Evolutionary conservation across 2,888 invertebrate genomes (phyloP), one percentile per base, ranked within the genome.

Genomic region (Minunthozetes semirufus): DNA sequence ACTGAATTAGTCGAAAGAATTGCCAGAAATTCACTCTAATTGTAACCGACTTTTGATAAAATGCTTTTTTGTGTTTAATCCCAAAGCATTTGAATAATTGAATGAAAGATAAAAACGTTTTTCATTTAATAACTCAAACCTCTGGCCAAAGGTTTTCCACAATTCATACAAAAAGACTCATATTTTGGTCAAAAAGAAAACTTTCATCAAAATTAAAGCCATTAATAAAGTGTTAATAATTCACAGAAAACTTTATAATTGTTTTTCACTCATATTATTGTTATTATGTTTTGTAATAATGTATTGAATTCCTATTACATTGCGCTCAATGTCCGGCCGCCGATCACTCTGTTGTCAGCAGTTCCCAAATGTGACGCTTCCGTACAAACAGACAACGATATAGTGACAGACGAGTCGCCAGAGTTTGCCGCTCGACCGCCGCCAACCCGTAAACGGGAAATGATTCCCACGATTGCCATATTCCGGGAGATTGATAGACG

Each of bases 391-490:
- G 80, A 80, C 68, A 80, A 80, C 74, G 80, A 81, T 68, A 79
- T 79, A 15, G 75, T 80, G 48, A 80, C 80, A 1, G 81, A 80
- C 61, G 80, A 80, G 63, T 78, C 80, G 0, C 80, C 81, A 6
- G 80, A 81, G 68, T 80, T 78, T 71, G 80, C 80, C 1, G 80
- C 81, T n/a, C 75, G 80, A 9, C 80, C 81, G 1, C 81, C 81
- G 1, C 78, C 78, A 27, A 79, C 78, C 75, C 78, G 78, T 56
- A 81, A 81, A 74, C 73, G 76, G 11, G 79, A 80, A 63, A 79
- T 81, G 76, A 78, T 81, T 17, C 78, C 79, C 0, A 75, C 77
- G 15, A 70, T 77, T 61, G 68, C 25, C 4, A 76, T 79, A 0
- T 80, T 80, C 70, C 71, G 76, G 11, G 78, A 79, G 6, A 77